phyloP scores from a whole-genome alignment of 2,113 vertebrate species.

The Cygnus atratus region DNA sequence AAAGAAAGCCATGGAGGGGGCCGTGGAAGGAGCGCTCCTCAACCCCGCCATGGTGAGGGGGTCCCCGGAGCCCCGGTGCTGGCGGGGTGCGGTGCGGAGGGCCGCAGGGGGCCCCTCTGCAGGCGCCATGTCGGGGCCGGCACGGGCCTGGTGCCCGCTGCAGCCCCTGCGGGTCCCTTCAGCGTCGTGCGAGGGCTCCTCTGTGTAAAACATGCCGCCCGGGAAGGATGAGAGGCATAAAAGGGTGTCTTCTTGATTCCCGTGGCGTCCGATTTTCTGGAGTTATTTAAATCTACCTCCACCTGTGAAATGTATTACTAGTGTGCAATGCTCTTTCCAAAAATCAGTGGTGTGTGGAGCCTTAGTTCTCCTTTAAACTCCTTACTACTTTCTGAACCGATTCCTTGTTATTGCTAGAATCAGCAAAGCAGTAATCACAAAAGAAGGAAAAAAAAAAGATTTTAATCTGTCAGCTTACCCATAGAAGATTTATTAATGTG shows the following conservation, averaged over 20 bases:
- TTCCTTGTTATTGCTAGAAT: neutral
- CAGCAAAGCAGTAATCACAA: neutral
- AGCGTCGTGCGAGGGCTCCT: rapidly evolving
- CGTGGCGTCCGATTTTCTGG: rapidly evolving
- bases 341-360: neutral
- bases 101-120: too few relatives aligned
- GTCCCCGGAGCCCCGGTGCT: rapidly evolving
- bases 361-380: neutral
- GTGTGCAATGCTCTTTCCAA: neutral
- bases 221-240: neutral
- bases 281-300: neutral
- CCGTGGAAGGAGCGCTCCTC: conserved; percentile 83
- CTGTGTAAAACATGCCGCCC: neutral
- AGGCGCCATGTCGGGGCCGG: too few relatives aligned
- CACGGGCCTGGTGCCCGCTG: too few relatives aligned
- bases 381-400: neutral
- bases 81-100: too few relatives aligned
- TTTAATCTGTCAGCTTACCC: neutral
- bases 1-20: conserved; percentile 84
- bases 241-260: neutral
- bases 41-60: conserved; percentile 86
- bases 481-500: neutral
- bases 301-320: neutral
- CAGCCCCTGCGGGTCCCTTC: too few relatives aligned
- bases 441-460: neutral